These are phyloP conservation scores for Calameuta filiformis DNA, from an alignment of 2,888 invertebrate genomes.

Conservation along the genomic window DNA sequence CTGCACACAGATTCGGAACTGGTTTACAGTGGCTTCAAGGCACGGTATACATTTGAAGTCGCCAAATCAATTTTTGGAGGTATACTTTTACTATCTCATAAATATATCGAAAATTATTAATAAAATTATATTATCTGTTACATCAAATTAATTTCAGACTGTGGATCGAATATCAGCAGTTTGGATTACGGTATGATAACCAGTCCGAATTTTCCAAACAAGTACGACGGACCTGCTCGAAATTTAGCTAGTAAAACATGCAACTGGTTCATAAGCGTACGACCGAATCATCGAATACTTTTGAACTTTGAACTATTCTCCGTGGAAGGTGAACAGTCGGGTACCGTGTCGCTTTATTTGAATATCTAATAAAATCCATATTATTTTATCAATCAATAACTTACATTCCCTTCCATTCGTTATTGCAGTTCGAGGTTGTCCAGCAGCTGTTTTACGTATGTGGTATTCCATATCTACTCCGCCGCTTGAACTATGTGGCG, in stretches of 20 bases:
- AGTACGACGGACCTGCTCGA: slow-evolving; percentile 86
- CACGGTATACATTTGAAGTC: slow-evolving; percentile 91
- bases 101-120: neutral
- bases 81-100: slow-evolving; percentile 38
- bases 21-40: slow-evolving; percentile 96
- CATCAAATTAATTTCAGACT: slow-evolving; percentile 70
- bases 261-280: slow-evolving; percentile 95
- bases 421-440: slow-evolving; percentile 83
- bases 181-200: slow-evolving; percentile 85
- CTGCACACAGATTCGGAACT: slow-evolving; percentile 88
- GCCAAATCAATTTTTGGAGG: slow-evolving; percentile 88
- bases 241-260: slow-evolving; percentile 89
- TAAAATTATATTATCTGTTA: neutral
- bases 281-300: slow-evolving; percentile 87
- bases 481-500: slow-evolving; percentile 91
- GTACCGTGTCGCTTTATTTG: slow-evolving; percentile 64
- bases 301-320: slow-evolving; percentile 92
- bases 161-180: slow-evolving; percentile 90
- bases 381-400: neutral
- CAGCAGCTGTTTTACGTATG: slow-evolving; percentile 89
- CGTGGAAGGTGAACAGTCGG: slow-evolving; percentile 91
- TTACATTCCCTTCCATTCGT: neutral
- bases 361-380: neutral
- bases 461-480: slow-evolving; percentile 86
- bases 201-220: slow-evolving; percentile 90